These are phyloP conservation scores for Onychomys torridus DNA, from an alignment of 2,797 vertebrate species.

Conservation along the genomic window DNA sequence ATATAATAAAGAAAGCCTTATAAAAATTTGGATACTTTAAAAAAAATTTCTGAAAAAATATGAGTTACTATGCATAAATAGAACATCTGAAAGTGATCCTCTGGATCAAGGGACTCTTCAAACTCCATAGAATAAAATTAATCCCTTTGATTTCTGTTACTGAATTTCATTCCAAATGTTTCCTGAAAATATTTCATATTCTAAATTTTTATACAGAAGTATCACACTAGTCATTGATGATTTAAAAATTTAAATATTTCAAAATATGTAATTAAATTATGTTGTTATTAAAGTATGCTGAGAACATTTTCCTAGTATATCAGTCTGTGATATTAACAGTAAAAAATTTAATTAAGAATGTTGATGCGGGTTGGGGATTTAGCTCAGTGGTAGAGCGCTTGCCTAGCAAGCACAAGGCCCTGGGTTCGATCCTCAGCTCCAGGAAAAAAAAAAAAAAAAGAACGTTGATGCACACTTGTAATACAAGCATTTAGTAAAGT, in stretches of 20 bases:
- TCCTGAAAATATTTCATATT: not conserved
- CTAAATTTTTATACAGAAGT: conserved; percentile 39
- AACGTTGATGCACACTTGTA: not conserved
- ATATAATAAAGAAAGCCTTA: not conserved
- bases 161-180: conserved; percentile 45
- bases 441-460: too few relatives aligned
- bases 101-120: fast-evolving
- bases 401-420: too few relatives aligned
- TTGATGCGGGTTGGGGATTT: too few relatives aligned
- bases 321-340: not conserved
- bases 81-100: not conserved
- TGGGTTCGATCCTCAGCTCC: too few relatives aligned
- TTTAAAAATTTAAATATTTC: conserved; percentile 45
- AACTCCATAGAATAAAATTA: not conserved
- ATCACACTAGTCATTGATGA: not conserved
- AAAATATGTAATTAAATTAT: conserved; percentile 37
- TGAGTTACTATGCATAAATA: not conserved
- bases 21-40: not conserved
- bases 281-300: not conserved
- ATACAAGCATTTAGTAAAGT: not conserved
- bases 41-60: not conserved
- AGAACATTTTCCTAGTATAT: not conserved
- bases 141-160: not conserved
- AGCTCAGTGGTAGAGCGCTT: too few relatives aligned
- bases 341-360: not conserved